Evolutionary conservation across 2,888 invertebrate species (phyloP).

Genomic region (Beris chalybata): DNA sequence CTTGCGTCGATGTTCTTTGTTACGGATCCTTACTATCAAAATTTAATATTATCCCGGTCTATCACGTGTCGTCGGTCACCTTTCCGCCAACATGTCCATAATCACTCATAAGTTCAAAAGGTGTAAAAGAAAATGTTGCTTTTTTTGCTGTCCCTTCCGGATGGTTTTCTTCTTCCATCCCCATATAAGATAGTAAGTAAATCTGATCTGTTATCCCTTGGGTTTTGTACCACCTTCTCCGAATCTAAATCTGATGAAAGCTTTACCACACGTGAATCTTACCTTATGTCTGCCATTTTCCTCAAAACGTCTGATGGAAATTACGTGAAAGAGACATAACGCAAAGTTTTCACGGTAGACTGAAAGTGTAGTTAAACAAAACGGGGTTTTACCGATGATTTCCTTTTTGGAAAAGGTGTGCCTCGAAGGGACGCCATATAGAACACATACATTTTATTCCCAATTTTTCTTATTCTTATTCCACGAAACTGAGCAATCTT

Average conservation of each 20-base stretch:
- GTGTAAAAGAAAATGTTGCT: too few species aligned
- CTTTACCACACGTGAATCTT: constrained; percentile 14
- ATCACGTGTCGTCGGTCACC: not conserved
- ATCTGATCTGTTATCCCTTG: constrained; percentile 14
- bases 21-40: not conserved
- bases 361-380: constrained; percentile 7
- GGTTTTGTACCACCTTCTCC: not conserved
- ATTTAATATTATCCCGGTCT: not conserved
- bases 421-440: constrained; percentile 17
- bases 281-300: constrained; percentile 25
- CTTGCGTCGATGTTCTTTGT: too few species aligned
- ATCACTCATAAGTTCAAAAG: constrained; percentile 26
- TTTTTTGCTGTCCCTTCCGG: constrained; percentile 22
- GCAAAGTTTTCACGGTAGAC: not conserved
- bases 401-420: not conserved
- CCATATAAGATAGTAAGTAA: not conserved
- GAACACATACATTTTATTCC: constrained; percentile 13
- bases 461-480: constrained; percentile 7
- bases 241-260: constrained; percentile 26
- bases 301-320: constrained; percentile 12
- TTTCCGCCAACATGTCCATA: constrained; percentile 7
- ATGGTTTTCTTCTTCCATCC: constrained; percentile 8
- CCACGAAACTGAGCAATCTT: not conserved
- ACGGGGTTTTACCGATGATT: constrained; percentile 7
- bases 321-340: constrained; percentile 7